Percentiles rank a stretch among this genome's conserved stretches.
Conservation (phyloP, 1,140 invertebrate species). For the Sarcophaga peregrina region DNA sequence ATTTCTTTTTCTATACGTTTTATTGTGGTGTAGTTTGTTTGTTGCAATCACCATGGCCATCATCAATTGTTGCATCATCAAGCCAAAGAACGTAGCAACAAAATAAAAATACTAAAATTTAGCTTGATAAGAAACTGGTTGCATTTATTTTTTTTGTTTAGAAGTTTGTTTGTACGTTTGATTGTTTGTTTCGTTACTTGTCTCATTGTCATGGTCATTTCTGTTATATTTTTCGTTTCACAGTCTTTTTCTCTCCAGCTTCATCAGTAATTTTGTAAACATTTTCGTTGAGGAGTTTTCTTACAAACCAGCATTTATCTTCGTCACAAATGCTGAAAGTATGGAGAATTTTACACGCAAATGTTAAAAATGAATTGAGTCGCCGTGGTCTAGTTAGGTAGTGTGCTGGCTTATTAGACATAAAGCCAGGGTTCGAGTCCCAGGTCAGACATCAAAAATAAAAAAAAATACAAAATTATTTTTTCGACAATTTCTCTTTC, state of each 20-base stretch:
- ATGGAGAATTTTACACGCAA: no score
- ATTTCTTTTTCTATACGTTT: neutral
- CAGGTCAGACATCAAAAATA: no score
- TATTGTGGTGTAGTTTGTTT: neutral
- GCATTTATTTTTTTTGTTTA: neutral
- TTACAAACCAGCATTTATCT: constrained; percentile 1
- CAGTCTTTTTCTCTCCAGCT: neutral
- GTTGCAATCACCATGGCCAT: neutral
- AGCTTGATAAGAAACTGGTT: neutral
- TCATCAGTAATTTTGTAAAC: no score
- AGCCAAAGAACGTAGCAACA: neutral
- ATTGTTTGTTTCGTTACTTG: neutral
- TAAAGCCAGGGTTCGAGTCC: no score
- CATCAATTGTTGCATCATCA: constrained; percentile 21
- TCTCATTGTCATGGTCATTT: constrained; percentile 17
- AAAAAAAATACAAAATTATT: no score
- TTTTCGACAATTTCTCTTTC: no score
- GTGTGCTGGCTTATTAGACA: no score
- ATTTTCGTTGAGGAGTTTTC: constrained; percentile 1
- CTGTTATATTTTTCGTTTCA: neutral
- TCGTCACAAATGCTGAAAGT: constrained; percentile 3
- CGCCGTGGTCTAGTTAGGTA: no score
- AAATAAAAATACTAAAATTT: neutral
- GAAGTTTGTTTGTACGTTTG: neutral
- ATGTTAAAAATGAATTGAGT: no score